Percentiles rank a stretch among this genome's conserved stretches.
Conservation (phyloP, 2,888 invertebrate species). For the Coleophora deauratella region DNA sequence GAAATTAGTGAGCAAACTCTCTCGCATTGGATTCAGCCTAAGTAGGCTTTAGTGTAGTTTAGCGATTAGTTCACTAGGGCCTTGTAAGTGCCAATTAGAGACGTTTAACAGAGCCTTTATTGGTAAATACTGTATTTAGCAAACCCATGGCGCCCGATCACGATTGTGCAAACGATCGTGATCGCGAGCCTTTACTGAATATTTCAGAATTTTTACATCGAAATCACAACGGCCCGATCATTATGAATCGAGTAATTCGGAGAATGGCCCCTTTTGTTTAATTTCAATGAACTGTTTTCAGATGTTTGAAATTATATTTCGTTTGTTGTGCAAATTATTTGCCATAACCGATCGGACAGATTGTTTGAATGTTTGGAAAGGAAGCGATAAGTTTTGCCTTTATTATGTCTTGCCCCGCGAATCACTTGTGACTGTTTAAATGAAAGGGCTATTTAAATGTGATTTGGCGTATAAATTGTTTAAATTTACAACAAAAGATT, state of each 20-base stretch:
- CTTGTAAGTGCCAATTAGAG: slow-evolving; percentile 35
- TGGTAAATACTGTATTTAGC: slow-evolving; percentile 16
- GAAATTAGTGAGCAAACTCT: too few species aligned
- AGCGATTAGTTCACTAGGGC: slow-evolving; percentile 25
- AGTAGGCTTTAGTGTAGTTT: slow-evolving; percentile 14
- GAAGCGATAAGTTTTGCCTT: too few species aligned
- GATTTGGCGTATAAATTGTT: too few species aligned
- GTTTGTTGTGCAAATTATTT: neutral
- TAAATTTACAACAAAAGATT: too few species aligned
- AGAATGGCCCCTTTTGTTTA: neutral
- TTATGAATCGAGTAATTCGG: neutral
- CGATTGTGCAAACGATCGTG: too few species aligned
- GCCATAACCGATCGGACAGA: neutral
- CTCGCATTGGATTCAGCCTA: neutral
- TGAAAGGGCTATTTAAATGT: too few species aligned
- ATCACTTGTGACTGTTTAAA: too few species aligned
- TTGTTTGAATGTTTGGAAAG: neutral
- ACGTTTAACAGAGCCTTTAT: slow-evolving; percentile 27
- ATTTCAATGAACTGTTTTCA: neutral
- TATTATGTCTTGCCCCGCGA: too few species aligned
- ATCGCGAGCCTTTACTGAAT: neutral
- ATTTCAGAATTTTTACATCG: neutral
- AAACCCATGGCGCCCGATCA: too few species aligned
- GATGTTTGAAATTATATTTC: neutral
- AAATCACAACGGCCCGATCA: neutral